Evolutionary conservation across 2,113 vertebrate species (phyloP), one percentile per base, ranked within the genome.

Genomic region (Lepisosteus osseus): DNA sequence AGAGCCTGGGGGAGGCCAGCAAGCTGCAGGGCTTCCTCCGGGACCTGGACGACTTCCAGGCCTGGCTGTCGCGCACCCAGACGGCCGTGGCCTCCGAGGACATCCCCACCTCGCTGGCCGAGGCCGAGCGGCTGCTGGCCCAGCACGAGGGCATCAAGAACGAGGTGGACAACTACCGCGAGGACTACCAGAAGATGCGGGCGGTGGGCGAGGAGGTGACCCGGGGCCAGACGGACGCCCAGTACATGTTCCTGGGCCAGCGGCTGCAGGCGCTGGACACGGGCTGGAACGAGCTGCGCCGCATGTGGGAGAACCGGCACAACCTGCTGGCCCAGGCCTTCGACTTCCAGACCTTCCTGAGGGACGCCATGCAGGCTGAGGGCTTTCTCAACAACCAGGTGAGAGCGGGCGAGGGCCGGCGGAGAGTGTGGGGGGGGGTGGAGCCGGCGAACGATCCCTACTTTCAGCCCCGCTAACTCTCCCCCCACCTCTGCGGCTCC

Each of bases 371-470:
- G 77, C 96, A 98, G 84, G 95, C 95, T 0, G 95, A 98, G 71
- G 93, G 95, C 0, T 92, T 96, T 71, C 95, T 99, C 69, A 96
- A 95, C 85, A 95, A 90, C 71, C 97, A 98, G 95, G 97, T 98
- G 69, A 75, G 80, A 12, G 41, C 43, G 13, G 13, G n/a, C 3
- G 13, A 8, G 42, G 14, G 0, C 0, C 4, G 29, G 29, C 29
- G 40, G 14, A 41, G 8, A 7, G 15, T 3, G 1, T 2, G 62
- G 75, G 70, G 72, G 0, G 51, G 73, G 40, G 2, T 65, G 55
- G 77, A 74, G 76, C 73, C 82, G 72, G 70, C 12, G 3, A 41
- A 57, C 29, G 29, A 55, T n/a, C 29, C 62, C 0, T 0, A 0
- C 42, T 45, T 9, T 14, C 14, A 57, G 6, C 47, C 9, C 14